Evolutionary conservation across 2,113 vertebrate species (phyloP).

Genomic region (Perca schrenkii): DNA sequence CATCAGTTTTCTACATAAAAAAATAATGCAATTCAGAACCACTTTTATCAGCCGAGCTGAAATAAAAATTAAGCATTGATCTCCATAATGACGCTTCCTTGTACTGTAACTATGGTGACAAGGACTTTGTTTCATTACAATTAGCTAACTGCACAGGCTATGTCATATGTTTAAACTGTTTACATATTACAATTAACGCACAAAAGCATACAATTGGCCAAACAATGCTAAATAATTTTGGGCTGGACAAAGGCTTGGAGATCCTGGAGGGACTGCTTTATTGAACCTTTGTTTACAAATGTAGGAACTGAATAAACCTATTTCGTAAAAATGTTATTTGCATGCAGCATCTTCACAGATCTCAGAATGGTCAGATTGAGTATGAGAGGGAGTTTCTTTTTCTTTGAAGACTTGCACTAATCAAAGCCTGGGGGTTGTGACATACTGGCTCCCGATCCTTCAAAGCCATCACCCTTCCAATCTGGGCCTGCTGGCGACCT

Average conservation of each 20-base stretch:
- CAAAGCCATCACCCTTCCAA: conserved; percentile 68
- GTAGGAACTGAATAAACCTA: conserved; percentile 17
- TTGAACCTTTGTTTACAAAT: conserved; percentile 29
- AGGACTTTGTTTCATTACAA: neutral
- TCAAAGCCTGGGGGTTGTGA: conserved; percentile 65
- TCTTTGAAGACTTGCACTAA: conserved; percentile 57
- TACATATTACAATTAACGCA: neutral
- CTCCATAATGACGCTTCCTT: neutral
- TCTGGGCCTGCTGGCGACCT: conserved; percentile 67
- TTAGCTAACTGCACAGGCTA: neutral
- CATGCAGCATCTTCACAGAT: conserved; percentile 1
- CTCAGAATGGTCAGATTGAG: conserved; percentile 24
- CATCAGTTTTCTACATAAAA: neutral
- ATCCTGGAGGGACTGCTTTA: conserved; percentile 10
- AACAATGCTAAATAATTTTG: neutral
- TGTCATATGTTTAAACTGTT: neutral
- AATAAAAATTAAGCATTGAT: neutral
- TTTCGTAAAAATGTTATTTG: too few species aligned
- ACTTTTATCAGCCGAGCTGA: neutral
- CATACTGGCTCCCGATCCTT: conserved; percentile 65
- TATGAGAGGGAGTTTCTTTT: neutral
- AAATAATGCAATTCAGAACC: neutral
- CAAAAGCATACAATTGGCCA: neutral
- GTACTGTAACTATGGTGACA: neutral
- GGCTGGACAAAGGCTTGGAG: neutral